Conservation (phyloP, 1,140 invertebrate genomes). For the Whitmania pigra region DNA sequence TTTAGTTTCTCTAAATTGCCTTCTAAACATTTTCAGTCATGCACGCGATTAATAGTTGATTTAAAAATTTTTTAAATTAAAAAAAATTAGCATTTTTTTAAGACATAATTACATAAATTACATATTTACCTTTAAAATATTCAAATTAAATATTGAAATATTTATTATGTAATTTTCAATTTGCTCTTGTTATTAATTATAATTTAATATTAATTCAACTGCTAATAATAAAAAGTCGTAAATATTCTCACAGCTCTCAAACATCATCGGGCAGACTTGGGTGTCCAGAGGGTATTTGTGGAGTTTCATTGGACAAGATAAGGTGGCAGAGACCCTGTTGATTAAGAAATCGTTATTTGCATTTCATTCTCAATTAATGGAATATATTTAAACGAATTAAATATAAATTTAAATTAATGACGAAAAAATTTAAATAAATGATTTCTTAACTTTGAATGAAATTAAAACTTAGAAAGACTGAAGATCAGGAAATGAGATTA, state of each 20-base stretch:
- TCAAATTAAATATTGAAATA: too few relatives aligned
- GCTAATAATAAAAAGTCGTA: neutral
- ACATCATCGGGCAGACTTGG: slow-evolving; percentile 46
- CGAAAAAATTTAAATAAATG: too few relatives aligned
- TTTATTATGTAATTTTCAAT: too few relatives aligned
- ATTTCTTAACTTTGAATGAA: too few relatives aligned
- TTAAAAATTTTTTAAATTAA: neutral
- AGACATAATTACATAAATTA: neutral
- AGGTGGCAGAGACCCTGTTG: slow-evolving; percentile 53
- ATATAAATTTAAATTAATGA: too few relatives aligned
- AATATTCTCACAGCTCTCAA: slow-evolving; percentile 65
- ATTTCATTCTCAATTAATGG: too few relatives aligned
- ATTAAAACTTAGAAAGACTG: too few relatives aligned
- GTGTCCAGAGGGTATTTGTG: slow-evolving; percentile 51
- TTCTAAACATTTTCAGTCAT: neutral
- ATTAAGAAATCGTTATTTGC: too few relatives aligned
- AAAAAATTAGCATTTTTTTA: neutral
- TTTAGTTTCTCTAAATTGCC: neutral
- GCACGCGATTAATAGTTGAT: neutral
- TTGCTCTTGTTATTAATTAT: too few relatives aligned
- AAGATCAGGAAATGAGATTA: too few relatives aligned
- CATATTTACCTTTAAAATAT: neutral
- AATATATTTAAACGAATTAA: too few relatives aligned
- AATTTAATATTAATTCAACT: too few relatives aligned
- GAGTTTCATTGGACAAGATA: slow-evolving; percentile 88